phyloP scores from a whole-genome alignment of 2,888 invertebrate species.

The Lypha dubia region DNA sequence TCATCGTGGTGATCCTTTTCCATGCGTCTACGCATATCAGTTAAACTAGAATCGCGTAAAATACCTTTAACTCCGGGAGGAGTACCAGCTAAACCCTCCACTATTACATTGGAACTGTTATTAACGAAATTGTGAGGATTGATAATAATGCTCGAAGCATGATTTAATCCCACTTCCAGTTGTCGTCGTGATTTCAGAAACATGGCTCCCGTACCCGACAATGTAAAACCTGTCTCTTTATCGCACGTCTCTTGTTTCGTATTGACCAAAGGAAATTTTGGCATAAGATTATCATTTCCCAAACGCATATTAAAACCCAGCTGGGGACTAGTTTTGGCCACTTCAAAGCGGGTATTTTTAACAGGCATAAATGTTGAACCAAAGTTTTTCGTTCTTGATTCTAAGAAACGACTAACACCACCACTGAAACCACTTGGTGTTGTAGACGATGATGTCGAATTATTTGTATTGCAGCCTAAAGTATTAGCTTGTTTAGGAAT shows the following conservation, averaged over 20 bases:
- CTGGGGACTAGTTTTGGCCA: slow-evolving; percentile 80
- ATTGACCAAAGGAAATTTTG: slow-evolving; percentile 62
- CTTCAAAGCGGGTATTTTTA: slow-evolving; percentile 81
- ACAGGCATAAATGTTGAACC: slow-evolving; percentile 78
- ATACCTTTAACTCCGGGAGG: slow-evolving; percentile 85
- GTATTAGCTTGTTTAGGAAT: slow-evolving; percentile 58
- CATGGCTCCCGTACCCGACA: slow-evolving; percentile 86
- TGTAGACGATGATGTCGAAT: slow-evolving; percentile 70
- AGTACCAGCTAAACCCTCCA: slow-evolving; percentile 69
- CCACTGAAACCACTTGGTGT: slow-evolving; percentile 79
- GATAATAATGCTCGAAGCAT: slow-evolving; percentile 71
- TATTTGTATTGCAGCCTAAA: slow-evolving; percentile 21
- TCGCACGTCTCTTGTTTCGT: slow-evolving; percentile 72
- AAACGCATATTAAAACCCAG: slow-evolving; percentile 78
- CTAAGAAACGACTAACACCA: slow-evolving; percentile 80
- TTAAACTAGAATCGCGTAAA: slow-evolving; percentile 85
- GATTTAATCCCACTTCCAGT: slow-evolving; percentile 74
- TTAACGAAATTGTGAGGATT: slow-evolving; percentile 53
- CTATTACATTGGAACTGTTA: slow-evolving; percentile 64
- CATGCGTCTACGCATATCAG: slow-evolving; percentile 80
- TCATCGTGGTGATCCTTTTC: slow-evolving; percentile 74
- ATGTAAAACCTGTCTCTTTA: slow-evolving; percentile 82
- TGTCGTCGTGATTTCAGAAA: slow-evolving; percentile 85
- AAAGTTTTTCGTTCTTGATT: slow-evolving; percentile 79
- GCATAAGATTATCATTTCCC: slow-evolving; percentile 67